Evolutionary conservation across 2,888 invertebrate species (phyloP).

Genomic region (Athripsodes cinereus): DNA sequence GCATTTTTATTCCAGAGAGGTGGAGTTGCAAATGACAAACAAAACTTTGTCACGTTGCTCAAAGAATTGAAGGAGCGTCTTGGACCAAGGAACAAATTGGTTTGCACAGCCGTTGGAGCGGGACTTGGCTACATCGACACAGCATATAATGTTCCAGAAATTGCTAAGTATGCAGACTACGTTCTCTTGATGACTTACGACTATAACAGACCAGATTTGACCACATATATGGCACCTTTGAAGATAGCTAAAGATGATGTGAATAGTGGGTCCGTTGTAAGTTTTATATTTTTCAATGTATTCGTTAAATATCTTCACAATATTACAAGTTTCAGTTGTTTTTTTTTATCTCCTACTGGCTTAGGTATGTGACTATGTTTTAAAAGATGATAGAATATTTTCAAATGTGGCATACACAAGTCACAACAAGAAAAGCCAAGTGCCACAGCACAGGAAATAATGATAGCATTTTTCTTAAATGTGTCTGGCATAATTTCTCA

Average conservation of each 20-base stretch:
- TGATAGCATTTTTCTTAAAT: no score
- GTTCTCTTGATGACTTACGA: slow-evolving; percentile 50
- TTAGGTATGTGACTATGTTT: no score
- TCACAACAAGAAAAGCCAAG: no score
- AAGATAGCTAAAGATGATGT: slow-evolving; percentile 28
- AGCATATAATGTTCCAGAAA: slow-evolving; percentile 39
- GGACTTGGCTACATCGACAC: slow-evolving; percentile 33
- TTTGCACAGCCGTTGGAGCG: slow-evolving; percentile 45
- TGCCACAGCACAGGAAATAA: no score
- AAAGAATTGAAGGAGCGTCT: slow-evolving; percentile 38
- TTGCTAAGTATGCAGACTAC: slow-evolving; percentile 41
- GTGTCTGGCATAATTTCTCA: no score
- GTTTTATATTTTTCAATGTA: no score
- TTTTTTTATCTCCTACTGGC: no score
- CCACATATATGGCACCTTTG: slow-evolving; percentile 40
- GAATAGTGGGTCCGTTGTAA: slow-evolving; percentile 24
- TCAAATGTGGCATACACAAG: no score
- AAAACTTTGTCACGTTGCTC: slow-evolving; percentile 38
- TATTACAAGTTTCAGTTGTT: no score
- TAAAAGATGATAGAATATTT: no score
- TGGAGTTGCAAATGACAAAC: slow-evolving; percentile 37
- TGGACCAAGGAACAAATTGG: slow-evolving; percentile 35
- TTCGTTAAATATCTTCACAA: no score
- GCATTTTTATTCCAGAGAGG: slow-evolving; percentile 33
- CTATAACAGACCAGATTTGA: slow-evolving; percentile 34